phyloP scores from a whole-genome alignment of 1,140 invertebrate species.

The Drosophila elegans region DNA sequence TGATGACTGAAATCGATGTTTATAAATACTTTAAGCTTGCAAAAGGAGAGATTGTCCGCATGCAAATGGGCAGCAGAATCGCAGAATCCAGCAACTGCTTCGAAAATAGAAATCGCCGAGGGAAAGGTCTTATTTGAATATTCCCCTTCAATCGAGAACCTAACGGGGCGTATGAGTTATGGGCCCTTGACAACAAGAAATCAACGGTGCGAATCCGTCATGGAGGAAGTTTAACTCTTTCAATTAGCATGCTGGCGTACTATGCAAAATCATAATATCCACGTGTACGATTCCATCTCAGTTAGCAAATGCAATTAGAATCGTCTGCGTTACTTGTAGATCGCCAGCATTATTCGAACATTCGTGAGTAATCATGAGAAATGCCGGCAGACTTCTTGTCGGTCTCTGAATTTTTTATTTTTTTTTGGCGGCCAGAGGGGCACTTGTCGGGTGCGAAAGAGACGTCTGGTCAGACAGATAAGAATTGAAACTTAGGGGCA shows the following conservation, averaged over 20 bases:
- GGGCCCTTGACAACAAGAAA: conserved; percentile 19
- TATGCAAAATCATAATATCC: background rate
- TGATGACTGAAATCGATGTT: conserved; percentile 28
- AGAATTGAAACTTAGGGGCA: conserved; percentile 2
- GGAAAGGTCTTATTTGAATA: conserved; percentile 19
- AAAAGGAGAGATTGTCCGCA: conserved; percentile 48
- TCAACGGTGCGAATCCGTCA: background rate
- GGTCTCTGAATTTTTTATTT: background rate
- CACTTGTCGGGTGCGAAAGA: background rate
- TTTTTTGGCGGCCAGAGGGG: background rate
- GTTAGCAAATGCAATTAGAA: conserved; percentile 13
- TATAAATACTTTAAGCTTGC: conserved; percentile 17
- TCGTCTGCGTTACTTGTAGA: background rate
- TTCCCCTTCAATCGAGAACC: conserved; percentile 4
- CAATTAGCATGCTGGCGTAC: background rate
- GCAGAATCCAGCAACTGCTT: conserved; percentile 22
- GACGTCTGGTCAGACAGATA: background rate
- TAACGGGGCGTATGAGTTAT: conserved; percentile 10
- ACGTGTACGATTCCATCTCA: background rate
- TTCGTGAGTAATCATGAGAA: conserved; percentile 40
- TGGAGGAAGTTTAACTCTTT: background rate
- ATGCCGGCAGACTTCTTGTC: conserved; percentile 54
- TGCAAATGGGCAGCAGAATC: conserved; percentile 50
- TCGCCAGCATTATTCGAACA: background rate
- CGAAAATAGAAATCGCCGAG: conserved; percentile 47